Evolutionary conservation across 2,888 invertebrate genomes (phyloP).

Genomic region (Agelastica alni): DNA sequence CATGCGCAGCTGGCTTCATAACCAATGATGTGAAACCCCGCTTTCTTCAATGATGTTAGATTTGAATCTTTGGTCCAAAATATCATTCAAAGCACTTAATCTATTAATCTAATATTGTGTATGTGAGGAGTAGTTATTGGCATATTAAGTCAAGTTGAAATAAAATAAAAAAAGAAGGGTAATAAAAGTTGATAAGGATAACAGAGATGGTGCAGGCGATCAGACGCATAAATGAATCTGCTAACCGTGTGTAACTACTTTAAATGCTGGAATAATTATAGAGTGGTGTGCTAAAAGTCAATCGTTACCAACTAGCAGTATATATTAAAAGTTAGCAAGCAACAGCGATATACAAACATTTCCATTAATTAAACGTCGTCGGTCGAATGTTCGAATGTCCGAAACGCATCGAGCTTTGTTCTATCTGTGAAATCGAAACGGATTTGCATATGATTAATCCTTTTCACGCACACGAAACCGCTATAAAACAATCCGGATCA

Average conservation of each 20-base stretch:
- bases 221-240: too few species aligned
- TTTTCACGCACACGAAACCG: conserved; percentile 46
- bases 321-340: conserved; percentile 11
- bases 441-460: conserved; percentile 54
- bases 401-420: conserved; percentile 26
- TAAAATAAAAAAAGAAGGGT: too few species aligned
- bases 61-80: too few species aligned
- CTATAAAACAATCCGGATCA: conserved; percentile 47
- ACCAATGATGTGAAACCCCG: too few species aligned
- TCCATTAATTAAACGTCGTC: conserved; percentile 22
- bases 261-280: conserved; percentile 14
- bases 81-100: too few species aligned
- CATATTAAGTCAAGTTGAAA: too few species aligned
- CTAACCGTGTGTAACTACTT: neutral
- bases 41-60: too few species aligned
- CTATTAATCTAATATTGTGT: too few species aligned
- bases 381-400: conserved; percentile 18
- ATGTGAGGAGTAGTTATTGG: too few species aligned
- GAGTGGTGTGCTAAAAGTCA: conserved; percentile 18
- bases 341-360: conserved; percentile 17
- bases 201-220: too few species aligned
- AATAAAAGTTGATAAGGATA: too few species aligned
- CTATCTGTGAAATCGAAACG: conserved; percentile 36
- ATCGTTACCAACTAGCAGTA: conserved; percentile 1
- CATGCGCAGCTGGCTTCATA: too few species aligned